Evolutionary conservation across 1,140 invertebrate species (phyloP).

Genomic region (Eurosta solidaginis): DNA sequence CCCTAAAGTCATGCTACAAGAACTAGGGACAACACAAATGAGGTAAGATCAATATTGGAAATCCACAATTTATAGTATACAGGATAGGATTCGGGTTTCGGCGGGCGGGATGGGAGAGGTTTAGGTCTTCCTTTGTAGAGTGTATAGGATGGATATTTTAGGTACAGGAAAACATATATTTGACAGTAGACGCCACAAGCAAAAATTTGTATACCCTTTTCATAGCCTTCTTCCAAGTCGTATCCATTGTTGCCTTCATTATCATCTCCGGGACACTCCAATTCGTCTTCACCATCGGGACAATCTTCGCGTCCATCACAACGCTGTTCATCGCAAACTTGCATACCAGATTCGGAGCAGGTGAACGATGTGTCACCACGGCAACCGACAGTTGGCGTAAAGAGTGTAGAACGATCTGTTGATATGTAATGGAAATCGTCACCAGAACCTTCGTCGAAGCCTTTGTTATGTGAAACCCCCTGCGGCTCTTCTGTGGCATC

Average conservation of each 20-base stretch:
- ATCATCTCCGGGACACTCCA: slow-evolving; percentile 46
- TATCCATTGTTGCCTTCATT: slow-evolving; percentile 27
- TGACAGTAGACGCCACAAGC: slow-evolving; percentile 9
- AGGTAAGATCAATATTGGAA: not conserved
- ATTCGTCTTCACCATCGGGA: slow-evolving; percentile 64
- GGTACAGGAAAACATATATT: not conserved
- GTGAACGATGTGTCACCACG: slow-evolving; percentile 64
- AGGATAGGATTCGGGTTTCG: not conserved
- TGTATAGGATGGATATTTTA: not conserved
- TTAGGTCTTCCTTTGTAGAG: not conserved
- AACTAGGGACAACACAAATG: slow-evolving; percentile 3
- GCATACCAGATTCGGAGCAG: slow-evolving; percentile 55
- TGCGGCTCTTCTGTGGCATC: not conserved
- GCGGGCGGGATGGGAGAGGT: not conserved
- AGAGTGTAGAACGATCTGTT: not conserved
- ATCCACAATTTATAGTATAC: not conserved
- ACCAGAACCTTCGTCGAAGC: slow-evolving; percentile 41
- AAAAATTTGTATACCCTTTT: slow-evolving; percentile 31
- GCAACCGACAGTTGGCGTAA: slow-evolving; percentile 48
- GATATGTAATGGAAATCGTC: slow-evolving; percentile 25
- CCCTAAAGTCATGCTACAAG: not conserved
- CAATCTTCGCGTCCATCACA: slow-evolving; percentile 67
- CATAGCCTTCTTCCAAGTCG: not conserved
- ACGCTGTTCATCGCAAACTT: slow-evolving; percentile 63
- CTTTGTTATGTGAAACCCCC: not conserved